phyloP scores from a whole-genome alignment of 2,888 invertebrate species.

The Heliconius ismenius region DNA sequence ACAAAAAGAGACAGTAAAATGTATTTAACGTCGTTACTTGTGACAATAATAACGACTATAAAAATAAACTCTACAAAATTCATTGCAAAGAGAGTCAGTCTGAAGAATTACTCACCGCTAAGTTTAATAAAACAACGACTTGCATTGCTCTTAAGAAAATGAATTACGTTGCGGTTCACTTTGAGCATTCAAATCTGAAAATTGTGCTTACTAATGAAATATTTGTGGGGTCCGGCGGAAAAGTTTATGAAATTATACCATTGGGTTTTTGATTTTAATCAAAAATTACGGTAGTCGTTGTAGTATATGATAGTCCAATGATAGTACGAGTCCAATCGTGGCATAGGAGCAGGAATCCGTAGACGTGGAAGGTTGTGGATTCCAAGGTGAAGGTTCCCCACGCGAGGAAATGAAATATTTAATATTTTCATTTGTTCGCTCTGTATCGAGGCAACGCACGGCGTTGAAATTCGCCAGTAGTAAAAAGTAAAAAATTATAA shows the following conservation, averaged over 20 bases:
- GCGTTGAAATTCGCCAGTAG: too few relatives aligned
- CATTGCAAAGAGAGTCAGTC: conserved; percentile 7
- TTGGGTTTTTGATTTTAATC: not conserved
- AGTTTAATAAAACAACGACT: conserved; percentile 28
- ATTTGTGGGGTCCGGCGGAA: not conserved
- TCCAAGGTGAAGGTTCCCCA: too few relatives aligned
- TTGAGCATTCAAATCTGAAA: conserved; percentile 30
- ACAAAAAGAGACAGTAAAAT: not conserved
- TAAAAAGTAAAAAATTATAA: too few relatives aligned
- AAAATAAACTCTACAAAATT: conserved; percentile 11
- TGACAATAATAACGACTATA: not conserved
- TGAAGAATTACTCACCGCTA: conserved; percentile 20
- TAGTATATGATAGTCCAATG: too few relatives aligned
- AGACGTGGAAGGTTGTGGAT: too few relatives aligned
- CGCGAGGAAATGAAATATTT: too few relatives aligned
- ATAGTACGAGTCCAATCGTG: too few relatives aligned
- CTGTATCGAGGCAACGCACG: too few relatives aligned
- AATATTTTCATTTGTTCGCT: too few relatives aligned
- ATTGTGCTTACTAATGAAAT: conserved; percentile 24
- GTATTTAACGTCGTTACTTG: not conserved
- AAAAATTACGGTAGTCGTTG: too few relatives aligned
- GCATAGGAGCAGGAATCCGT: too few relatives aligned
- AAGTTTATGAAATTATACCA: not conserved
- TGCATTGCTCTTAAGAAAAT: conserved; percentile 30
- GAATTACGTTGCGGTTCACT: conserved; percentile 27